Percentiles rank a stretch among this genome's conserved stretches.
These are phyloP conservation scores for Agrochola lota DNA, from an alignment of 2,888 invertebrate genomes.

Conservation along the genomic window DNA sequence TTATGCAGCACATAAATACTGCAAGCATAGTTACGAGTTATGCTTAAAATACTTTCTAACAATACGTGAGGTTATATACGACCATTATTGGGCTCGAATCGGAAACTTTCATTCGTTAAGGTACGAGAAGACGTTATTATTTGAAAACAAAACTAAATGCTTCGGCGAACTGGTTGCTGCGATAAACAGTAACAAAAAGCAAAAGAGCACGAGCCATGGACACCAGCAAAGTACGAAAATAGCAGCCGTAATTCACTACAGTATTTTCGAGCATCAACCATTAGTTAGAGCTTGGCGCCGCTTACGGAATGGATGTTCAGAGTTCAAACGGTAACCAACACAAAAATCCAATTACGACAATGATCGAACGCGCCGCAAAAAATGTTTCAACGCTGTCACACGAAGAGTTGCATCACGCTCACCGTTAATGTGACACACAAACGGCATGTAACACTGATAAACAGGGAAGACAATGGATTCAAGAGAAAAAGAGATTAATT, in stretches of 20 bases:
- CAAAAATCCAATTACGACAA: conserved; percentile 74
- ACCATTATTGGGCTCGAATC: conserved; percentile 70
- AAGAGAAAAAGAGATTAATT: conserved; percentile 79
- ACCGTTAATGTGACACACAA: conserved; percentile 77
- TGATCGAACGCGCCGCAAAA: conserved; percentile 71
- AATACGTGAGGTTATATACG: conserved; percentile 76
- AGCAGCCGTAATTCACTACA: conserved; percentile 67
- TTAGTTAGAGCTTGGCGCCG: conserved; percentile 66
- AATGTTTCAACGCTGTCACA: conserved; percentile 75
- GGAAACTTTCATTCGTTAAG: conserved; percentile 73
- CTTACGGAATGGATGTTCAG: conserved; percentile 66
- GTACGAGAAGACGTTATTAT: conserved; percentile 70
- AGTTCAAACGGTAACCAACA: conserved; percentile 70
- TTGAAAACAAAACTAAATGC: conserved; percentile 75
- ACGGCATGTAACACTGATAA: conserved; percentile 71
- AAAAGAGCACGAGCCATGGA: conserved; percentile 71
- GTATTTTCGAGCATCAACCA: conserved; percentile 55
- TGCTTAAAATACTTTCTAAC: conserved; percentile 78
- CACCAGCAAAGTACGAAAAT: conserved; percentile 70
- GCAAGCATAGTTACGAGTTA: conserved; percentile 65
- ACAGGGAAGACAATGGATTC: conserved; percentile 78
- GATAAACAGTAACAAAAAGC: conserved; percentile 70
- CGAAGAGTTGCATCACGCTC: conserved; percentile 77
- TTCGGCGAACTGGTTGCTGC: conserved; percentile 63
- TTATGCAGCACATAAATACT: conserved; percentile 69